phyloP scores from a whole-genome alignment of 2,888 invertebrate species.

The Epirrhoe tristata region DNA sequence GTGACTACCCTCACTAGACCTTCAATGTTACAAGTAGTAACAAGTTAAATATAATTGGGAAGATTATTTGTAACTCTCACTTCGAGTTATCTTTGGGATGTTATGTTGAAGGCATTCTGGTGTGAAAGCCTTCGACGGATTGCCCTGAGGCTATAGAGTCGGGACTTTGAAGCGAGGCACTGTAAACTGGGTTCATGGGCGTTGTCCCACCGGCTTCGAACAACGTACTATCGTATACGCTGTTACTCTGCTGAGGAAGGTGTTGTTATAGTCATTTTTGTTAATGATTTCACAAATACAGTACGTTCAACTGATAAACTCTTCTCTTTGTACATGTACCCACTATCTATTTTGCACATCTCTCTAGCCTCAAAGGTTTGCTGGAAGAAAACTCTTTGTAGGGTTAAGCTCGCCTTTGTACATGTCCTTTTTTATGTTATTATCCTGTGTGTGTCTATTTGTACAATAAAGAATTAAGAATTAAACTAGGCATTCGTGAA shows the following conservation, averaged over 20 bases:
- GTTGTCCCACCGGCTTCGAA: constrained; percentile 88
- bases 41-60: not conserved
- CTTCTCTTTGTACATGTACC: too few species aligned
- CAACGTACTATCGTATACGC: constrained; percentile 90
- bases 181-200: constrained; percentile 88
- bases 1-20: not conserved
- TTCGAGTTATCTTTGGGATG: constrained; percentile 48
- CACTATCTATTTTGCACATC: too few species aligned
- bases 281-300: not conserved
- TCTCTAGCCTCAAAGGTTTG: too few species aligned
- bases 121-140: constrained; percentile 70
- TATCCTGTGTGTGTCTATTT: too few species aligned
- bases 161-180: constrained; percentile 89
- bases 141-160: constrained; percentile 88
- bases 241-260: constrained; percentile 86
- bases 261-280: not conserved
- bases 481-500: too few species aligned
- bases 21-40: too few species aligned
- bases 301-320: too few species aligned
- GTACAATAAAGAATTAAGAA: too few species aligned
- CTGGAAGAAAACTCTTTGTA: too few species aligned
- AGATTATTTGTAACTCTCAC: not conserved
- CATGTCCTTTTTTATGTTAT: too few species aligned
- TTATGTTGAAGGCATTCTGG: constrained; percentile 73
- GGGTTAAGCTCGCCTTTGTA: too few species aligned